Evolutionary conservation across 2,888 invertebrate genomes (phyloP).

Genomic region (Tromatobia lineatoria): DNA sequence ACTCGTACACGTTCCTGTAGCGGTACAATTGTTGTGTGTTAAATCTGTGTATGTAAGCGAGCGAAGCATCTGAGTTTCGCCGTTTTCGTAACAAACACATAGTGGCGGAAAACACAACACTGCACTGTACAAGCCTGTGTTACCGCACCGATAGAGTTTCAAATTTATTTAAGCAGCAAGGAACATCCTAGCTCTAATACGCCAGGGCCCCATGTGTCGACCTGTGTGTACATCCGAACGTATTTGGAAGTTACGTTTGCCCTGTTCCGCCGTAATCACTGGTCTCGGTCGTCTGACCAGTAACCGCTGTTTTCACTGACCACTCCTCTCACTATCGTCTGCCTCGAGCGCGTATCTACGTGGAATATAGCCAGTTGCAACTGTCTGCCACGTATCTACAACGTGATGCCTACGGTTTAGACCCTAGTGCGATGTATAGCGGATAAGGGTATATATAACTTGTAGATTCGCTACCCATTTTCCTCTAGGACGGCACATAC

Average conservation of each 20-base stretch:
- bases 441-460: conserved; percentile 3
- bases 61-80: not conserved
- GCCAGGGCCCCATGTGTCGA: not conserved
- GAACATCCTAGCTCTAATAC: conserved; percentile 6
- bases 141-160: conserved; percentile 38
- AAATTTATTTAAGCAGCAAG: conserved; percentile 45
- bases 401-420: not conserved
- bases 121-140: not conserved
- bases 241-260: conserved; percentile 47
- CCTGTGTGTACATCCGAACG: conserved; percentile 1
- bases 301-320: conserved; percentile 49
- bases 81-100: conserved; percentile 12
- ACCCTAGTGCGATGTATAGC: not conserved
- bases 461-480: not conserved
- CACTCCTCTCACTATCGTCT: not conserved
- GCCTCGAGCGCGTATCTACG: not conserved
- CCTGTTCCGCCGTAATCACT: conserved; percentile 54
- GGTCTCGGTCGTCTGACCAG: conserved; percentile 44
- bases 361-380: conserved; percentile 21
- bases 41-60: conserved; percentile 11
- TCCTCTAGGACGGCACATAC: conserved; percentile 26
- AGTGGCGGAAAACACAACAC: not conserved
- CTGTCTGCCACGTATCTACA: conserved; percentile 35
- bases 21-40: conserved; percentile 4
- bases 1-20: not conserved